Evolutionary conservation across 1,140 invertebrate species (phyloP).

Genomic region (Olivierus martensii): DNA sequence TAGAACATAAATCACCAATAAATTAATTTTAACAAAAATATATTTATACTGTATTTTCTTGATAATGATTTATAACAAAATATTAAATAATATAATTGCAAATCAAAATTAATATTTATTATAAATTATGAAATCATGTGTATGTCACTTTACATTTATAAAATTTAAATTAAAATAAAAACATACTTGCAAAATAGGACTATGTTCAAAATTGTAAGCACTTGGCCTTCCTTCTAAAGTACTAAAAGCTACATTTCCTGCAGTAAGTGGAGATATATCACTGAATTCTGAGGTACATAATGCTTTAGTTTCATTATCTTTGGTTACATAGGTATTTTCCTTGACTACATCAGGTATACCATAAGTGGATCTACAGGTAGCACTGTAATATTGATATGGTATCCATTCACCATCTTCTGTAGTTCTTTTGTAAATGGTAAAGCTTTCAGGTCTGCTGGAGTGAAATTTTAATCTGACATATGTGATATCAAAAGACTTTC

Average conservation of each 20-base stretch:
- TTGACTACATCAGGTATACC: slow-evolving; percentile 54
- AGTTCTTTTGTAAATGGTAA: slow-evolving; percentile 82
- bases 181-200: slow-evolving; percentile 65
- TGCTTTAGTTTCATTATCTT: slow-evolving; percentile 67
- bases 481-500: slow-evolving; percentile 95
- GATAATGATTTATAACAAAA: too few relatives aligned
- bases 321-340: slow-evolving; percentile 43
- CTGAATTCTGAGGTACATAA: slow-evolving; percentile 93
- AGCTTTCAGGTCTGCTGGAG: slow-evolving; percentile 90
- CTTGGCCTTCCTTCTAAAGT: slow-evolving; percentile 89
- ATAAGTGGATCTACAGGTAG: slow-evolving; percentile 80
- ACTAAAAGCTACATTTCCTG: slow-evolving; percentile 91
- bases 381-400: slow-evolving; percentile 94
- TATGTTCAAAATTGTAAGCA: slow-evolving; percentile 79
- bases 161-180: not conserved
- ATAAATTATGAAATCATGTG: too few relatives aligned
- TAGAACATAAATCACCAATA: too few relatives aligned
- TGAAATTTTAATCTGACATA: slow-evolving; percentile 87
- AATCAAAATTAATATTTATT: too few relatives aligned
- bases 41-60: too few relatives aligned
- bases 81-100: too few relatives aligned
- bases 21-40: too few relatives aligned
- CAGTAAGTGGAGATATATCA: slow-evolving; percentile 88
- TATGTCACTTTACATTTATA: too few relatives aligned
- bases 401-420: slow-evolving; percentile 68